Evolutionary conservation across 2,888 invertebrate species (phyloP).

Genomic region (Trimorus sp.): DNA sequence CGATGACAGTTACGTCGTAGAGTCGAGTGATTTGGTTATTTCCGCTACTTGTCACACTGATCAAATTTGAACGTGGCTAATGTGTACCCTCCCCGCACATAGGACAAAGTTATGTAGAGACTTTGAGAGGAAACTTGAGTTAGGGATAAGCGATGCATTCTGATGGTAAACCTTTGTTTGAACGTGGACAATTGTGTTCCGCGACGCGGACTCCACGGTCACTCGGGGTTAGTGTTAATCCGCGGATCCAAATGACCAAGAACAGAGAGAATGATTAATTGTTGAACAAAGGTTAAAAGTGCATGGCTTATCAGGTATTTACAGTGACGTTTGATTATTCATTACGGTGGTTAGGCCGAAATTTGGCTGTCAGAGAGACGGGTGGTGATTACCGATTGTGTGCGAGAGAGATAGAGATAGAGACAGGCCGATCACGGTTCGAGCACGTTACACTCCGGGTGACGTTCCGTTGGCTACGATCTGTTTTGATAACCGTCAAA

Average conservation of each 20-base stretch:
- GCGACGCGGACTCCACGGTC: slow-evolving; percentile 4
- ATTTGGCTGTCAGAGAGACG: slow-evolving; percentile 8
- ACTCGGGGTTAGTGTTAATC: slow-evolving; percentile 54
- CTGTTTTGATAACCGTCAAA: slow-evolving; percentile 33
- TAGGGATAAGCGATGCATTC: slow-evolving; percentile 64
- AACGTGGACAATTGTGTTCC: slow-evolving; percentile 10
- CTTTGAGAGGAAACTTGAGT: slow-evolving; percentile 62
- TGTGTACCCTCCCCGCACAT: slow-evolving; percentile 79
- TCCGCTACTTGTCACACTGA: slow-evolving; percentile 66
- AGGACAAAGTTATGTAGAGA: slow-evolving; percentile 73
- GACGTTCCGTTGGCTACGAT: slow-evolving; percentile 63
- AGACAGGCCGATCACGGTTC: slow-evolving; percentile 23
- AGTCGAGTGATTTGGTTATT: slow-evolving; percentile 70
- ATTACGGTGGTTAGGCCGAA: slow-evolving; percentile 35
- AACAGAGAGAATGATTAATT: slow-evolving; percentile 50
- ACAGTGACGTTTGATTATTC: slow-evolving; percentile 9
- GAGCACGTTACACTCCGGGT: slow-evolving; percentile 55
- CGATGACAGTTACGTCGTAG: slow-evolving; percentile 60
- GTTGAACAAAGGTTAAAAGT: slow-evolving; percentile 58
- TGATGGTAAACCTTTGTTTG: slow-evolving; percentile 56
- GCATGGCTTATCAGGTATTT: slow-evolving; percentile 63
- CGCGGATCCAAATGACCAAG: slow-evolving; percentile 12
- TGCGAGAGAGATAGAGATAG: too few relatives aligned
- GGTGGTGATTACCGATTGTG: not conserved
- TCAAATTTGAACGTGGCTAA: slow-evolving; percentile 72